Evolutionary conservation across 2,797 vertebrate species (phyloP).

Genomic region (Eulemur coronatus): DNA sequence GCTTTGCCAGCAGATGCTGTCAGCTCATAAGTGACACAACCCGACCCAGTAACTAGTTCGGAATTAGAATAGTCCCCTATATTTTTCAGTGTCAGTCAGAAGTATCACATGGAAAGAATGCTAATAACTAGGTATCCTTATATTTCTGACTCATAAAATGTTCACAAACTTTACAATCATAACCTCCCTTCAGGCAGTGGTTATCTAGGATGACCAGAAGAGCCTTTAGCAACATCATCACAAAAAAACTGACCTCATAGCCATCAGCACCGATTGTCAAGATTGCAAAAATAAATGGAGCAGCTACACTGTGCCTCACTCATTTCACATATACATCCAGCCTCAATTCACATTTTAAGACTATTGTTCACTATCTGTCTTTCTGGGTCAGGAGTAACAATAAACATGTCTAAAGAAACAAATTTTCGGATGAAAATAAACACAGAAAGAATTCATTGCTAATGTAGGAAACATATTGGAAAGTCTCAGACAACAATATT

Average conservation of each 20-base stretch:
- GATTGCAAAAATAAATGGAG: background rate
- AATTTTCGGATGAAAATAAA: background rate
- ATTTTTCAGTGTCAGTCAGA: background rate
- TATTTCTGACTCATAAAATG: background rate
- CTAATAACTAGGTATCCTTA: background rate
- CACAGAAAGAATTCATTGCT: background rate
- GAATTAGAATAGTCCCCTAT: background rate
- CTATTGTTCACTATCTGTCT: background rate
- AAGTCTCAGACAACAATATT: background rate
- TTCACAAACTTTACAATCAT: background rate
- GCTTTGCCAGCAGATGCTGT: background rate
- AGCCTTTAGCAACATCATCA: background rate
- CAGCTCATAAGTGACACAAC: background rate
- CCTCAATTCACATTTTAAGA: background rate
- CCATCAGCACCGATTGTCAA: background rate
- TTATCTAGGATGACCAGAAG: background rate
- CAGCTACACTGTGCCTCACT: background rate
- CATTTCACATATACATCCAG: background rate
- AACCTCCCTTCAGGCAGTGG: background rate
- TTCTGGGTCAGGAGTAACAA: background rate
- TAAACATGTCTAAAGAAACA: background rate
- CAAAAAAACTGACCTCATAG: background rate
- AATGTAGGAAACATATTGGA: background rate
- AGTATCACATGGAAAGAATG: background rate
- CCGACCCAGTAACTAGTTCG: background rate